Evolutionary conservation across 2,888 invertebrate species (phyloP).

Genomic region (Opisthograptis luteolata): DNA sequence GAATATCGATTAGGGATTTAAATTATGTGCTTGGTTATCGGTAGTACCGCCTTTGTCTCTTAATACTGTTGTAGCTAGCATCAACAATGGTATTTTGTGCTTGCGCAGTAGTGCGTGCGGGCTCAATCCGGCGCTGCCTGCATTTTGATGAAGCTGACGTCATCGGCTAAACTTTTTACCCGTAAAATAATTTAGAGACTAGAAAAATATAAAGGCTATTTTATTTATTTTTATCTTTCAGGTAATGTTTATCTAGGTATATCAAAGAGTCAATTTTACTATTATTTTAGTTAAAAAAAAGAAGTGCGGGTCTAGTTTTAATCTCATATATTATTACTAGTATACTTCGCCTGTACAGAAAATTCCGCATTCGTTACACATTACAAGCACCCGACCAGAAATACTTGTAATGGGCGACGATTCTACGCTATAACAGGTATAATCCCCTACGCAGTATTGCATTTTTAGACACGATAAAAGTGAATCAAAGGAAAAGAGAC

Average conservation of each 20-base stretch:
- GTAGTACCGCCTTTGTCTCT: slow-evolving; percentile 60
- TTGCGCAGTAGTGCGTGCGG: slow-evolving; percentile 48
- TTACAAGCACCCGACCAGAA: too few species aligned
- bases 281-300: too few species aligned
- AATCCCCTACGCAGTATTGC: slow-evolving; percentile 3
- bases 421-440: too few species aligned
- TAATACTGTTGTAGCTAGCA: slow-evolving; percentile 52
- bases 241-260: too few species aligned
- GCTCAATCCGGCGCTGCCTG: slow-evolving; percentile 10
- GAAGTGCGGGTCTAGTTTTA: too few species aligned
- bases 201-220: background rate
- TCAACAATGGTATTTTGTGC: slow-evolving; percentile 63
- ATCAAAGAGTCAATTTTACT: too few species aligned
- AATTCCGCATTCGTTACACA: too few species aligned
- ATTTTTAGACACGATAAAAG: slow-evolving; percentile 33
- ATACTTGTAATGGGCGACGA: too few species aligned
- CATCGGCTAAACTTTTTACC: slow-evolving; percentile 20
- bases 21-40: slow-evolving; percentile 49
- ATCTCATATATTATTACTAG: too few species aligned
- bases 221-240: background rate
- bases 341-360: too few species aligned
- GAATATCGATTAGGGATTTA: slow-evolving; percentile 57
- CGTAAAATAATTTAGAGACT: slow-evolving; percentile 1
- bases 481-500: slow-evolving; percentile 48
- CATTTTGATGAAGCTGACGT: slow-evolving; percentile 21